A percentile compares a stretch with the other conserved stretches of the same genome.
Conservation (phyloP, 2,888 invertebrate species). For the Lepetodrilus schrolli region DNA sequence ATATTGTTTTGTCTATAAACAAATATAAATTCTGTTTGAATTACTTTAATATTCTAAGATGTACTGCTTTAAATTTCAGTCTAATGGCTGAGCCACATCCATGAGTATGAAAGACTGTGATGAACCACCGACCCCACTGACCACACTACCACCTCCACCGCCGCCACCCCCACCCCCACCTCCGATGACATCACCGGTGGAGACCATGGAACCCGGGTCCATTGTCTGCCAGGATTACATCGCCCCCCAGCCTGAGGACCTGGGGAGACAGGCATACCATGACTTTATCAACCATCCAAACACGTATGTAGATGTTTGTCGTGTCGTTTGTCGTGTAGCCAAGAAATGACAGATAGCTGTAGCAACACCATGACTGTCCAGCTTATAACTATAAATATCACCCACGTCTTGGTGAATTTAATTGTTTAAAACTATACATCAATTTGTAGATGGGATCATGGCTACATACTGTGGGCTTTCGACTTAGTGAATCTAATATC, state of each 20-base stretch:
- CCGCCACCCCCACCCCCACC: conserved; percentile 41
- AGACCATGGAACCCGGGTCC: conserved; percentile 40
- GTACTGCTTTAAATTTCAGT: too few relatives aligned
- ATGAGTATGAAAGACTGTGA: conserved; percentile 4
- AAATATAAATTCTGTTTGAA: too few relatives aligned
- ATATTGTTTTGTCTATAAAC: too few relatives aligned
- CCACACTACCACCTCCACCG: conserved; percentile 32
- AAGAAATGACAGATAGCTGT: too few relatives aligned
- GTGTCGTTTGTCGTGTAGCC: background rate
- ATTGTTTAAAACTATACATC: too few relatives aligned
- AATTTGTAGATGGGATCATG: too few relatives aligned
- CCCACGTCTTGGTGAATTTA: too few relatives aligned
- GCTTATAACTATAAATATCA: too few relatives aligned
- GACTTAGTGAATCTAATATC: too few relatives aligned
- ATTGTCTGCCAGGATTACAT: conserved; percentile 36
- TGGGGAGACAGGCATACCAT: conserved; percentile 40
- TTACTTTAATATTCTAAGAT: too few relatives aligned
- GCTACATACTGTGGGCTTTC: too few relatives aligned
- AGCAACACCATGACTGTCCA: too few relatives aligned
- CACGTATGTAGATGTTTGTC: conserved; percentile 38
- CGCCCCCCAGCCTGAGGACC: conserved; percentile 37
- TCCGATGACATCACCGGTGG: conserved; percentile 40
- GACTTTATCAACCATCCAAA: conserved; percentile 11
- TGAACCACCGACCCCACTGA: conserved; percentile 19
- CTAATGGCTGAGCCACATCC: background rate